These are phyloP conservation scores for Syngnathus acus DNA, from an alignment of 2,797 vertebrate species.

Conservation along the genomic window DNA sequence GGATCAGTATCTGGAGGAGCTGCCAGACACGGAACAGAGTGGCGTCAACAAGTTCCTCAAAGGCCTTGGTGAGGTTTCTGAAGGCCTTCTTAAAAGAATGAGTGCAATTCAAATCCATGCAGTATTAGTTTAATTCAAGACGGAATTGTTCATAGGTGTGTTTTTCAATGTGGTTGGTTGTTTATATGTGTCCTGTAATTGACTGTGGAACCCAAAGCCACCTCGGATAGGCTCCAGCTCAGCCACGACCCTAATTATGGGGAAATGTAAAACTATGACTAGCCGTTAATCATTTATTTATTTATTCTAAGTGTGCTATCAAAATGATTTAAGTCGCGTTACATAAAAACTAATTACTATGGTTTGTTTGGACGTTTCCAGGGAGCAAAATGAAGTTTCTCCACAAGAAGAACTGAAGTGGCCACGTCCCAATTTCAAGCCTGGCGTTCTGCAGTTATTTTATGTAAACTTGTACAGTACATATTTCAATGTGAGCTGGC, in stretches of 20 bases:
- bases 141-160: not conserved
- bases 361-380: constrained; percentile 51
- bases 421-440: not conserved
- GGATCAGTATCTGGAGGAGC: constrained; percentile 94
- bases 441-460: constrained; percentile 21
- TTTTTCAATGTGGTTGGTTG: not conserved
- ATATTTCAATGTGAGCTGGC: constrained; percentile 84
- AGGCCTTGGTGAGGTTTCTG: constrained; percentile 83
- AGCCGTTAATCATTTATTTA: not conserved
- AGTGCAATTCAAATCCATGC: too few relatives aligned
- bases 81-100: not conserved
- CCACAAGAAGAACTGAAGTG: constrained; percentile 91
- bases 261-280: not conserved
- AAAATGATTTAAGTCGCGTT: not conserved
- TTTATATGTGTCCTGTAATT: too few relatives aligned
- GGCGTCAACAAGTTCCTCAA: constrained; percentile 97
- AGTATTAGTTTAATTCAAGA: not conserved
- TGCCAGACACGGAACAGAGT: constrained; percentile 95
- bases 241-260: not conserved
- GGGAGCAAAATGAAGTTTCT: constrained; percentile 99
- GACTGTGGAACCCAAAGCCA: too few relatives aligned
- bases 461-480: constrained; percentile 83
- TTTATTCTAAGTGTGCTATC: not conserved
- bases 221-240: not conserved
- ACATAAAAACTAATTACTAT: not conserved